These are phyloP conservation scores for Parasteatoda lunata DNA, from an alignment of 2,888 invertebrate species.

Conservation along the genomic window DNA sequence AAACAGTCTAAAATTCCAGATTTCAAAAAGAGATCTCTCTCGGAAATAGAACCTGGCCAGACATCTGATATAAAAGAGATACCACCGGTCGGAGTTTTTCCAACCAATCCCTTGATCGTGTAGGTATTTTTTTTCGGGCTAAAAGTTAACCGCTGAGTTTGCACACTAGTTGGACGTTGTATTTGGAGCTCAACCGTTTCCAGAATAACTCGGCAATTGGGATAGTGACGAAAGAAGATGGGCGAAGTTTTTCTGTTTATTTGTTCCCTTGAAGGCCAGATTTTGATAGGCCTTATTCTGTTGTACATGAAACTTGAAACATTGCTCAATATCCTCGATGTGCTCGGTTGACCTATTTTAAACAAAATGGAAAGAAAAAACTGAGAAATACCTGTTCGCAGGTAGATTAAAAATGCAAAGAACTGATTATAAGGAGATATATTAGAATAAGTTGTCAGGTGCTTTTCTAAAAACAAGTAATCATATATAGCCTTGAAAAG, in stretches of 20 bases:
- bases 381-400: background rate
- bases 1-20: slow-evolving; percentile 5
- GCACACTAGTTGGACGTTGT: slow-evolving; percentile 1
- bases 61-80: slow-evolving; percentile 29
- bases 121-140: slow-evolving; percentile 11
- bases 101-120: slow-evolving; percentile 10
- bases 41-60: slow-evolving; percentile 15
- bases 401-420: background rate
- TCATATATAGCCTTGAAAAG: background rate
- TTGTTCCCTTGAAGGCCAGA: slow-evolving; percentile 1
- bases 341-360: background rate
- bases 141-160: slow-evolving; percentile 9
- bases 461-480: background rate
- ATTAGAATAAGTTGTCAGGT: background rate
- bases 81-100: slow-evolving; percentile 20
- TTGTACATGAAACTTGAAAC: background rate
- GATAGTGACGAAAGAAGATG: background rate
- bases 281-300: background rate
- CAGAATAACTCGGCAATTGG: slow-evolving; percentile 16
- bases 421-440: background rate
- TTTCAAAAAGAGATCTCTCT: slow-evolving; percentile 12
- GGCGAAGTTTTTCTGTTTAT: background rate
- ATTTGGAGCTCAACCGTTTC: slow-evolving; percentile 15
- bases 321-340: slow-evolving; percentile 1
- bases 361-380: background rate